Conservation (phyloP, 2,888 invertebrate species). For the Meta bourneti region DNA sequence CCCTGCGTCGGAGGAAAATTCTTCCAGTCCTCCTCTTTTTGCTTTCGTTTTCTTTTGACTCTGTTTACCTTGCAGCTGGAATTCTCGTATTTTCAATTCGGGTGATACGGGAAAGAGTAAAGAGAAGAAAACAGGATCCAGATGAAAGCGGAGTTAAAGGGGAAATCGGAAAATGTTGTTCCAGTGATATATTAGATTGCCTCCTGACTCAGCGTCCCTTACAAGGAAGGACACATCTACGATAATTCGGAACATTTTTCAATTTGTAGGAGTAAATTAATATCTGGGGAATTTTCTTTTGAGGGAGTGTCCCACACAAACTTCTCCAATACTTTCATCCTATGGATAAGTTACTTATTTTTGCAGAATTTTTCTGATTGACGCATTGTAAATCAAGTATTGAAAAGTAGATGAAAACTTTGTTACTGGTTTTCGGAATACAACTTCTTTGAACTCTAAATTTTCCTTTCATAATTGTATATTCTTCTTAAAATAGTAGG, state of each 20-base stretch:
- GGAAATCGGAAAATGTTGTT: conserved; percentile 39
- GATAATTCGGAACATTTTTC: conserved; percentile 23
- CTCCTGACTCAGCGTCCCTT: conserved; percentile 18
- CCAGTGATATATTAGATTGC: conserved; percentile 46
- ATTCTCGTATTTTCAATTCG: conserved; percentile 57
- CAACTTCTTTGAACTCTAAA: too few relatives aligned
- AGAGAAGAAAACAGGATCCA: conserved; percentile 11
- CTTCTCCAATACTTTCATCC: not conserved
- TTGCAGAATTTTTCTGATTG: too few relatives aligned
- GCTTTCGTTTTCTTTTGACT: conserved; percentile 1
- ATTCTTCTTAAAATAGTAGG: too few relatives aligned
- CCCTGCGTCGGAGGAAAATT: not conserved
- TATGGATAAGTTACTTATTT: not conserved
- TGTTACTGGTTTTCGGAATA: too few relatives aligned
- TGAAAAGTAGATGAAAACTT: too few relatives aligned
- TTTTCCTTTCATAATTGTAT: too few relatives aligned
- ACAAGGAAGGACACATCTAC: not conserved
- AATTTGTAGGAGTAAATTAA: conserved; percentile 33
- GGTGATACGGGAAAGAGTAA: conserved; percentile 15
- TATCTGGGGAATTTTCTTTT: not conserved
- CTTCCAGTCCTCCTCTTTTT: not conserved
- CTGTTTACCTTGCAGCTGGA: conserved; percentile 55
- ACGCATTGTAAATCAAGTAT: too few relatives aligned
- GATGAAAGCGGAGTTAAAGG: conserved; percentile 36
- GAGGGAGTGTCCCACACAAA: not conserved